Percentiles rank a stretch among this genome's conserved stretches.
phyloP scores from a whole-genome alignment of 2,797 vertebrate genomes.

The Pempheris klunzingeri region DNA sequence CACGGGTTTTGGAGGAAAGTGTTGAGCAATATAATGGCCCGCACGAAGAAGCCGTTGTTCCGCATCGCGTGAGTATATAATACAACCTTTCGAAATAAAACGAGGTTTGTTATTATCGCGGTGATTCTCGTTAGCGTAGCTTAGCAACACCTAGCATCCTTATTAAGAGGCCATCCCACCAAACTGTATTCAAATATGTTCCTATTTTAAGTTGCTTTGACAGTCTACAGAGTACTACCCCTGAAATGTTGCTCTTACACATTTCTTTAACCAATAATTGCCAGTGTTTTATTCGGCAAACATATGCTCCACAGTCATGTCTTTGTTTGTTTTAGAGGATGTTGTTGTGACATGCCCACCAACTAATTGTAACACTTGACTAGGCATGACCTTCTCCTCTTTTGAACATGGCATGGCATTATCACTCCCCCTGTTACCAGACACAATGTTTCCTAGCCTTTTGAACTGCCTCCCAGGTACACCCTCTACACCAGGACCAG shows the following conservation, averaged over 20 bases:
- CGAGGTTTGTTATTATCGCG: background rate
- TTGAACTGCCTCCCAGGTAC: constrained; percentile 85
- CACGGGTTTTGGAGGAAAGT: constrained; percentile 58
- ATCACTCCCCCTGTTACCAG: background rate
- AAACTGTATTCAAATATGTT: background rate
- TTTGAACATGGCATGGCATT: background rate
- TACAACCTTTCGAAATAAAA: background rate
- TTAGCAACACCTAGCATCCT: constrained; percentile 19
- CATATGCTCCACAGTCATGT: background rate
- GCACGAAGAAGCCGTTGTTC: constrained; percentile 91
- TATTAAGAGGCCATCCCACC: background rate
- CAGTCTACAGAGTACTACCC: rapidly evolving
- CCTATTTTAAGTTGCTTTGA: background rate
- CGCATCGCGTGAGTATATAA: constrained; percentile 91
- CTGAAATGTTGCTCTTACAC: no score
- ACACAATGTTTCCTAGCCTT: background rate
- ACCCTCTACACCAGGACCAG: constrained; percentile 93
- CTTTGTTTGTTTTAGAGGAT: background rate
- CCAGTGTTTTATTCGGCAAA: background rate
- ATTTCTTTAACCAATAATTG: rapidly evolving
- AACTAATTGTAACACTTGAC: background rate
- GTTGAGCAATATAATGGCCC: constrained; percentile 87
- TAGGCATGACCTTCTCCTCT: background rate
- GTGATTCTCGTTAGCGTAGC: constrained; percentile 19
- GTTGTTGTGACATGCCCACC: background rate